Evolutionary conservation across 2,113 vertebrate genomes (phyloP), one percentile per base, ranked within the genome.

Genomic region (Eira barbara): DNA sequence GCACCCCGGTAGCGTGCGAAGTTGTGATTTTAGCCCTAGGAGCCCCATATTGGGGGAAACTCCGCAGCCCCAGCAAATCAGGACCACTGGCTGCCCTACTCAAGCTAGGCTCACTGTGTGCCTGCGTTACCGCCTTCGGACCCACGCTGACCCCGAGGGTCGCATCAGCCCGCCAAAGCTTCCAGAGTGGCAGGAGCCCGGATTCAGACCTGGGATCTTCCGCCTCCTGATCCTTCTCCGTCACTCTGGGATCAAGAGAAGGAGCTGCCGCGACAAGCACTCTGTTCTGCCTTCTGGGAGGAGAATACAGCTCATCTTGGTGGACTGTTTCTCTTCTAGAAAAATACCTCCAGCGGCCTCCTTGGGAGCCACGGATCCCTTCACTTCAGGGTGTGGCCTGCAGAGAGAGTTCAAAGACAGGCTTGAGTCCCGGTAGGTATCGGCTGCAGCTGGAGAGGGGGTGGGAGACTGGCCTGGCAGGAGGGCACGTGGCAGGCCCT

Each of bases 81-180:
- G 73, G 73, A 69, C 13, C 2, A 18, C 3, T 4, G 61, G 65
- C 20, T 1, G 12, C 21, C 15, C 4, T 2, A 2, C 49, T 29
- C 52, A 63, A 45, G n/a, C 14, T 9, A 13, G 52, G 29, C 2
- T 27, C 15, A 1, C 17, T 13, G 7, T 3, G 4, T 31, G 65
- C 2, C 3, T 4, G 3, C 12, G 0, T 59, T 4, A 14, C 1
- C 12, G 7, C 61, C 15, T 6, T 27, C 1, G 3, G 65, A 45
- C 9, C 11, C 57, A 57, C 25, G 0, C 2, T 0, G 29, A 61
- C 45, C 8, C 88, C 0, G 0, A 31, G 59, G 55, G 55, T 39
- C 27, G 20, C 42, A 29, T 42, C 63, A 57, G 91, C n/a, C 34
- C 31, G 25, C 49, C 11, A 4, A 63, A 39, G 23, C 39, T 65